Evolutionary conservation across 2,113 vertebrate species (phyloP).

Genomic region (Channa argus): DNA sequence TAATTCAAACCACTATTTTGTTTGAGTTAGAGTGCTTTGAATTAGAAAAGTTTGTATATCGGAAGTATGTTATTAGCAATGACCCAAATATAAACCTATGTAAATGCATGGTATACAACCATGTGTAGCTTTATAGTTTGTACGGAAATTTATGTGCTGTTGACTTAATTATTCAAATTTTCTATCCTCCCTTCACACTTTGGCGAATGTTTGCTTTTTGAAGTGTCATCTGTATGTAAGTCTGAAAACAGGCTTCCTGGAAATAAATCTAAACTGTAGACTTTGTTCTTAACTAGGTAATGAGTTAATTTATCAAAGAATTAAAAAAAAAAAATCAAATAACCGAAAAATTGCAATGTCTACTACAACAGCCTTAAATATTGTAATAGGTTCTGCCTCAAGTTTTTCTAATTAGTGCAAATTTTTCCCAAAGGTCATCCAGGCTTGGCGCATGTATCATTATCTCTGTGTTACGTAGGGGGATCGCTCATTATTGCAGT

Average conservation of each 20-base stretch:
- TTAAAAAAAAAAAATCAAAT: neutral
- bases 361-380: neutral
- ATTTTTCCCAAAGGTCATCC: conserved; percentile 46
- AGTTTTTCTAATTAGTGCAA: conserved; percentile 40
- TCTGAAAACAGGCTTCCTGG: no score
- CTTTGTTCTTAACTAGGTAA: neutral
- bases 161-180: neutral
- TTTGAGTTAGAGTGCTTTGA: conserved; percentile 14
- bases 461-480: conserved; percentile 53
- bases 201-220: no score
- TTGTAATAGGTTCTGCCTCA: neutral
- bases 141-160: neutral
- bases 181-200: no score
- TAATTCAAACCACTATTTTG: conserved; percentile 4
- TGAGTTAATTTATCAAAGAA: neutral
- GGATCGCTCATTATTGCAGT: conserved; percentile 57
- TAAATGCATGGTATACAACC: neutral
- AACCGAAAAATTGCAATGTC: neutral
- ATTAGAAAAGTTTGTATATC: neutral
- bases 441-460: conserved; percentile 51
- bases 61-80: neutral
- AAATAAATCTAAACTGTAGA: no score
- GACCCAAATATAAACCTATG: neutral
- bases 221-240: no score
- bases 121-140: neutral